phyloP scores from a whole-genome alignment of 2,797 vertebrate species.

The Selene dorsalis region DNA sequence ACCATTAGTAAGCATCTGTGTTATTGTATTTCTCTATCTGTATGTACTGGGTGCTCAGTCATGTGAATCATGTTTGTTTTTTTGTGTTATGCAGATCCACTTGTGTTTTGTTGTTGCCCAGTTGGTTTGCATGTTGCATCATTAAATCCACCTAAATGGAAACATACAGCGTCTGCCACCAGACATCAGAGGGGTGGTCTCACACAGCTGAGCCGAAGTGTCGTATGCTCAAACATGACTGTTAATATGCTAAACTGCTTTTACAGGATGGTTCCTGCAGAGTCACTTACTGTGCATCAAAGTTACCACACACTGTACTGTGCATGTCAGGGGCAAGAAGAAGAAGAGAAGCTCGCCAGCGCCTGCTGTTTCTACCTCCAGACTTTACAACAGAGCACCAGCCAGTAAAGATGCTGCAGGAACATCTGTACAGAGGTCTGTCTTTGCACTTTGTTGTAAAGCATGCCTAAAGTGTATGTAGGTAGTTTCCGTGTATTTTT shows the following conservation, averaged over 20 bases:
- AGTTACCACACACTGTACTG: neutral
- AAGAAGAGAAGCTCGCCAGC: neutral
- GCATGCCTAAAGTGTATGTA: too few species aligned
- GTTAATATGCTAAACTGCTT: neutral
- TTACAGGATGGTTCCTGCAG: neutral
- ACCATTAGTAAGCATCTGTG: slow-evolving; percentile 17
- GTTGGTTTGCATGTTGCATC: slow-evolving; percentile 16
- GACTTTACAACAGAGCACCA: neutral
- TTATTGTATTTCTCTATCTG: slow-evolving; percentile 14
- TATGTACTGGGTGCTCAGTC: neutral
- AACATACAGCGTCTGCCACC: neutral
- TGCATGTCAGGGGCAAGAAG: neutral
- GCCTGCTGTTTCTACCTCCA: neutral
- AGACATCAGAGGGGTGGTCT: neutral
- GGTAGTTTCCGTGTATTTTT: too few species aligned
- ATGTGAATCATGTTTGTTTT: slow-evolving; percentile 5
- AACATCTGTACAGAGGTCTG: neutral
- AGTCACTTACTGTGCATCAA: neutral
- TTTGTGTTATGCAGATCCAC: neutral
- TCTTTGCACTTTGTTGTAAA: too few species aligned
- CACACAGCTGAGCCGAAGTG: neutral
- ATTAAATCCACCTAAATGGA: slow-evolving; percentile 27
- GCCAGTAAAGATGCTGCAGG: neutral
- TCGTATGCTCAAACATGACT: neutral
- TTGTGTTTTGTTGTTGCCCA: slow-evolving; percentile 1